A percentile compares a stretch with the other conserved stretches of the same genome.
Conservation (phyloP, 1,140 invertebrate species). For the Pseudachorutes palmiensis region DNA sequence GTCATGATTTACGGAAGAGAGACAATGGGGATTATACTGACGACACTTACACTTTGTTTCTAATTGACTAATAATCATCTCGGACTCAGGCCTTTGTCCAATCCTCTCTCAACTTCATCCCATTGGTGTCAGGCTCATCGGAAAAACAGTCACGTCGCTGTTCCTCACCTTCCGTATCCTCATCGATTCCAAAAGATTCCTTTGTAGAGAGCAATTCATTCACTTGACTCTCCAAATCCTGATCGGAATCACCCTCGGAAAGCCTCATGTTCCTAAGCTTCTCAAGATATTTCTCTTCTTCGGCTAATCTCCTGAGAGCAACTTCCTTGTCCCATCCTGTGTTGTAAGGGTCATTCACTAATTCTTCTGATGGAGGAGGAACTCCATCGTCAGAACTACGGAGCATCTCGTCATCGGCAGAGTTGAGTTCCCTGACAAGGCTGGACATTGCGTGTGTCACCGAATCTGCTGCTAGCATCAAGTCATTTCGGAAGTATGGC, state of each 20-base stretch:
- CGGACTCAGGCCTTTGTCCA: too few relatives aligned
- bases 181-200: too few relatives aligned
- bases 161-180: too few relatives aligned
- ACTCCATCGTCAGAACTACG: too few relatives aligned
- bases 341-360: neutral
- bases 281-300: conserved; percentile 2
- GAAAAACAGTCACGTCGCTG: too few relatives aligned
- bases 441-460: conserved; percentile 95
- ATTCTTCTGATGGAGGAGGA: neutral
- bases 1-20: too few relatives aligned
- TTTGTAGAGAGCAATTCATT: neutral
- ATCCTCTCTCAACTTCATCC: too few relatives aligned
- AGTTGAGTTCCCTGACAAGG: conserved; percentile 82
- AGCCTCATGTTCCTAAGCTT: neutral
- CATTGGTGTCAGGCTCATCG: too few relatives aligned
- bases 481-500: conserved; percentile 62
- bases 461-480: conserved; percentile 84
- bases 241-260: neutral
- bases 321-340: neutral
- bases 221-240: neutral
- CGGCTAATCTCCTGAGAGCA: neutral
- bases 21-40: too few relatives aligned
- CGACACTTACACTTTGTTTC: too few relatives aligned
- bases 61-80: too few relatives aligned
- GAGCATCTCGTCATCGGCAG: neutral